Percentiles rank a stretch among this genome's conserved stretches.
phyloP scores from a whole-genome alignment of 2,888 invertebrate genomes.

The Bellardia bayeri region DNA sequence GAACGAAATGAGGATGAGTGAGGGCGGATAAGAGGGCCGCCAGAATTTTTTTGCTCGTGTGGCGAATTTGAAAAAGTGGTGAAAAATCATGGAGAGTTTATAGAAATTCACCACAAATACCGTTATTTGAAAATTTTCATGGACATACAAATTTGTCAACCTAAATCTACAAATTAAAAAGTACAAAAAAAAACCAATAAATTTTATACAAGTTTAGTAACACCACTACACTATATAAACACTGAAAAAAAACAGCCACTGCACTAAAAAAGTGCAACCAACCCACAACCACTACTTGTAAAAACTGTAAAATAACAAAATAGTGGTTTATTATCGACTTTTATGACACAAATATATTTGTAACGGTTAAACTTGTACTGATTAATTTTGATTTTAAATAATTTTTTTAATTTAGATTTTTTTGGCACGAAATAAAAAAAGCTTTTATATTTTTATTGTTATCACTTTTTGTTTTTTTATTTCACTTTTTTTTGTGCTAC shows the following conservation, averaged over 20 bases:
- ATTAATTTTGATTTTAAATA: not conserved
- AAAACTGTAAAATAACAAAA: not conserved
- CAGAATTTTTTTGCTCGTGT: too few species aligned
- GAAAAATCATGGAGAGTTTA: too few species aligned
- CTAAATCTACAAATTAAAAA: too few species aligned
- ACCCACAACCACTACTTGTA: too few species aligned
- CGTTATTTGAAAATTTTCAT: too few species aligned
- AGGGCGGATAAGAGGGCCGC: too few species aligned
- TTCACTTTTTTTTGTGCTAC: conserved; percentile 10
- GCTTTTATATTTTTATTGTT: conserved; percentile 15
- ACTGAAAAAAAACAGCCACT: not conserved
- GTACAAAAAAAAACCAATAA: not conserved
- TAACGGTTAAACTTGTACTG: conserved; percentile 45
- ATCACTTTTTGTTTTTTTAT: conserved; percentile 8
- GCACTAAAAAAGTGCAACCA: not conserved
- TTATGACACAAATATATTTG: conserved; percentile 45
- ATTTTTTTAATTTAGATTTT: not conserved
- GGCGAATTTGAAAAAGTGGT: too few species aligned
- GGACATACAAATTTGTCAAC: too few species aligned
- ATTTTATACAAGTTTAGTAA: not conserved
- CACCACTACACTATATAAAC: not conserved
- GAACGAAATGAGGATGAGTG: too few species aligned
- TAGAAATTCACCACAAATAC: too few species aligned
- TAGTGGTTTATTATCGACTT: conserved; percentile 44
- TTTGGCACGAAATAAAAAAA: not conserved